These are phyloP conservation scores for Hemithea aestivaria DNA, from an alignment of 2,888 invertebrate genomes.

Conservation along the genomic window DNA sequence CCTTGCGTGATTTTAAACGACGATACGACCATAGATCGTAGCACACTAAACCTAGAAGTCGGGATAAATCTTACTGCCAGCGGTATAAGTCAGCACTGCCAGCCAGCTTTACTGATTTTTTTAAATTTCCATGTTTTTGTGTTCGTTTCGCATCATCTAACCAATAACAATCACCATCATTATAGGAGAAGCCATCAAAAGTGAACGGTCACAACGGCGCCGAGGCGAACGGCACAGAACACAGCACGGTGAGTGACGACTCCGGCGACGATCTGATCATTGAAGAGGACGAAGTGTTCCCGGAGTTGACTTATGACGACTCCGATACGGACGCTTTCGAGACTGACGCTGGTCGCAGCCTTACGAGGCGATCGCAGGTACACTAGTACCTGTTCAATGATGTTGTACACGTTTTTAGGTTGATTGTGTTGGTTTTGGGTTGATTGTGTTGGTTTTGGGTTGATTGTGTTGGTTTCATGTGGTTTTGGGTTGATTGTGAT, in stretches of 20 bases:
- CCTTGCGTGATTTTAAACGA: no score
- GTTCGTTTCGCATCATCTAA: no score
- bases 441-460: background rate
- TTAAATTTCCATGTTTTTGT: no score
- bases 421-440: background rate
- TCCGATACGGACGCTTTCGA: slow-evolving; percentile 57
- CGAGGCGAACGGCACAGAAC: slow-evolving; percentile 42
- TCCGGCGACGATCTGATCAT: slow-evolving; percentile 49
- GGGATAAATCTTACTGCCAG: no score
- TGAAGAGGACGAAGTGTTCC: slow-evolving; percentile 66
- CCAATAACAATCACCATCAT: no score
- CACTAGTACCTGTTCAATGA: slow-evolving; percentile 13
- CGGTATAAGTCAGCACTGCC: background rate
- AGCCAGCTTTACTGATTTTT: no score
- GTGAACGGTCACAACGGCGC: slow-evolving; percentile 39
- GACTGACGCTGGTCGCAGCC: slow-evolving; percentile 52
- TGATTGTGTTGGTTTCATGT: no score
- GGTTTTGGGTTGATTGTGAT: no score
- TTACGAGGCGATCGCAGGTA: slow-evolving; percentile 71
- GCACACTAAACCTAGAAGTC: no score
- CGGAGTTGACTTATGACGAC: slow-evolving; percentile 67
- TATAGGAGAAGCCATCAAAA: slow-evolving; percentile 48
- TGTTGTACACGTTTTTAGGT: slow-evolving; percentile 30
- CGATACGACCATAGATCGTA: no score
- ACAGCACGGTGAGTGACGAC: slow-evolving; percentile 55